Conservation (phyloP, 2,113 vertebrate species). For the Melanerpes formicivorus region DNA sequence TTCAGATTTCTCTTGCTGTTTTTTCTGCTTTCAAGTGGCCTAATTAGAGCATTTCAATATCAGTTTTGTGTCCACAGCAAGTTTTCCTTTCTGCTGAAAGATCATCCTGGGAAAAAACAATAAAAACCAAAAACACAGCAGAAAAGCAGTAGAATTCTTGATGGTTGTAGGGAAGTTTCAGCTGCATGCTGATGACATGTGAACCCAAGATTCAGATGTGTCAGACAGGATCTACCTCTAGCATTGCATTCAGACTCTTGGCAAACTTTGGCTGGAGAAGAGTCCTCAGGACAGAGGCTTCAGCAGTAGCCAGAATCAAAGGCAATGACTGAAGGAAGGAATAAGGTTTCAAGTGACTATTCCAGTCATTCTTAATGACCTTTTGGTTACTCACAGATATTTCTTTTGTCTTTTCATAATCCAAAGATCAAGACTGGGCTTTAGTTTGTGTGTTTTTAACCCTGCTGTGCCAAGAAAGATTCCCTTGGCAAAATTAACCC, state of each 20-base stretch:
- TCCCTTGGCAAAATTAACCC: not conserved
- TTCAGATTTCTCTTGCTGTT: not conserved
- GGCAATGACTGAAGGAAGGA: not conserved
- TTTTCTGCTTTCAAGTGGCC: not conserved
- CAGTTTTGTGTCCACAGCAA: not conserved
- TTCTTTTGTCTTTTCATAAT: not conserved
- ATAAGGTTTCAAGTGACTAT: not conserved
- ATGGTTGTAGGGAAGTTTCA: not conserved
- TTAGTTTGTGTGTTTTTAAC: not conserved
- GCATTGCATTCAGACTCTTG: not conserved
- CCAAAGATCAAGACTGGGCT: not conserved
- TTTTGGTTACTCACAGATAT: not conserved
- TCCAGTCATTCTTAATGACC: not conserved
- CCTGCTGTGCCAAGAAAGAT: not conserved
- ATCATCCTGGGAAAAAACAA: not conserved
- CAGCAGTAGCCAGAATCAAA: not conserved
- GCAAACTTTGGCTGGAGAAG: not conserved
- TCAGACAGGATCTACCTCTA: not conserved
- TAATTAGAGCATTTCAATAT: not conserved
- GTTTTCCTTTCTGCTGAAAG: not conserved
- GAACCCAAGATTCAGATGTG: not conserved
- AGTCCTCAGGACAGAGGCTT: not conserved
- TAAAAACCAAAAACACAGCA: accelerated
- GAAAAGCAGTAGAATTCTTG: not conserved
- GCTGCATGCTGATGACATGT: not conserved